Evolutionary conservation across 2,888 invertebrate species (phyloP).

Genomic region (Dusona sp.): DNA sequence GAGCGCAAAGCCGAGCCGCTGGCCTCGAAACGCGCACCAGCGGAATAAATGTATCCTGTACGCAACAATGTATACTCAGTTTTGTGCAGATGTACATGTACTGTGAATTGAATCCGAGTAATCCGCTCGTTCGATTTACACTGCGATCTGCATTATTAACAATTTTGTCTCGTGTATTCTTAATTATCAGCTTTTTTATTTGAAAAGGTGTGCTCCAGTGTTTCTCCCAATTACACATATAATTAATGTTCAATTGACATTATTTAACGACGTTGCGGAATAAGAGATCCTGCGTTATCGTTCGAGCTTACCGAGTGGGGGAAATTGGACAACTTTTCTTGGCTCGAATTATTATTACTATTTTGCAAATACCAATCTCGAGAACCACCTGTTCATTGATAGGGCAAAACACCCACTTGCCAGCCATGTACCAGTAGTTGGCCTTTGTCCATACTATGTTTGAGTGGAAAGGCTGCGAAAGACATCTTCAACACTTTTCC

Average conservation of each 20-base stretch:
- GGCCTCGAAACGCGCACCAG: slow-evolving; percentile 45
- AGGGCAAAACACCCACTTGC: no score
- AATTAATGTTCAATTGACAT: slow-evolving; percentile 32
- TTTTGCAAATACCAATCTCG: background rate
- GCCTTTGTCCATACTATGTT: no score
- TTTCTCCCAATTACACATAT: slow-evolving; percentile 8
- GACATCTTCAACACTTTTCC: no score
- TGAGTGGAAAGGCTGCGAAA: no score
- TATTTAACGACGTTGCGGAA: slow-evolving; percentile 8
- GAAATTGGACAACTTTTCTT: slow-evolving; percentile 2
- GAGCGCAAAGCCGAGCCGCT: slow-evolving; percentile 37
- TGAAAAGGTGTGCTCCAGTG: background rate
- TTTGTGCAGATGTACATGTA: slow-evolving; percentile 30
- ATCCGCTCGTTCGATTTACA: slow-evolving; percentile 13
- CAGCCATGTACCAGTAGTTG: no score
- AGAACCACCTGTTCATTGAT: no score
- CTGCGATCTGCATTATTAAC: slow-evolving; percentile 3
- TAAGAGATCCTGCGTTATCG: background rate
- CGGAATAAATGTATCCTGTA: slow-evolving; percentile 18
- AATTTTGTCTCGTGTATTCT: slow-evolving; percentile 12
- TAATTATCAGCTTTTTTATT: slow-evolving; percentile 36
- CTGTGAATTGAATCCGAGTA: slow-evolving; percentile 32
- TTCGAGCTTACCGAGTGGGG: background rate
- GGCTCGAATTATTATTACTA: background rate
- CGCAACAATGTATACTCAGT: slow-evolving; percentile 14